Percentiles rank a stretch among this genome's conserved stretches.
Conservation (phyloP, 2,797 vertebrate species). For the Trachurus trachurus region DNA sequence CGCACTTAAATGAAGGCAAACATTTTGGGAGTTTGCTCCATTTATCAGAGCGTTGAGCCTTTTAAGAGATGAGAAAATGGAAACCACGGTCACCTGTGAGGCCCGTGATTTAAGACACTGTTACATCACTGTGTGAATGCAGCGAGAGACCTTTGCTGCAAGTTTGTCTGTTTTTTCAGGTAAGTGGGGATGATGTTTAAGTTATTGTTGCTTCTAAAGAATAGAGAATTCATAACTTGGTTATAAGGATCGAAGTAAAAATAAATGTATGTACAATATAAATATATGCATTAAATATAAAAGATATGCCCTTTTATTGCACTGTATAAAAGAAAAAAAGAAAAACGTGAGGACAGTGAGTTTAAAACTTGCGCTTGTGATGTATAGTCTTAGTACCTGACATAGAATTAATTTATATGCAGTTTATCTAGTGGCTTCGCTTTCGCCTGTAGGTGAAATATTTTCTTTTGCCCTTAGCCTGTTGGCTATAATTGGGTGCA, state of each 20-base stretch:
- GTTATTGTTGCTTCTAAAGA: too few relatives aligned
- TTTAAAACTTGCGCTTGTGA: too few relatives aligned
- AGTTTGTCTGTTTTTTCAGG: not conserved
- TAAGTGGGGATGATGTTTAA: not conserved
- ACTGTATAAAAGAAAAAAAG: too few relatives aligned
- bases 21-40: not conserved
- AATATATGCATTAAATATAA: too few relatives aligned
- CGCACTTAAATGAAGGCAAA: not conserved
- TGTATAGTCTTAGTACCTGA: not conserved
- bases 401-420: not conserved
- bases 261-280: too few relatives aligned
- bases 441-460: not conserved
- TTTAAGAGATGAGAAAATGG: not conserved
- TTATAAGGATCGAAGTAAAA: too few relatives aligned
- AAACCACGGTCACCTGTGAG: not conserved
- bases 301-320: too few relatives aligned
- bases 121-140: conserved; percentile 15
- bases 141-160: not conserved
- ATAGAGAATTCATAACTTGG: too few relatives aligned
- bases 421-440: not conserved
- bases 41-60: not conserved
- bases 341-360: too few relatives aligned
- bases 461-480: not conserved
- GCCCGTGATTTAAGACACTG: not conserved
- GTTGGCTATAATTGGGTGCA: too few relatives aligned